These are phyloP conservation scores for Graphium colonna DNA, from an alignment of 2,888 invertebrate genomes.

Conservation along the genomic window DNA sequence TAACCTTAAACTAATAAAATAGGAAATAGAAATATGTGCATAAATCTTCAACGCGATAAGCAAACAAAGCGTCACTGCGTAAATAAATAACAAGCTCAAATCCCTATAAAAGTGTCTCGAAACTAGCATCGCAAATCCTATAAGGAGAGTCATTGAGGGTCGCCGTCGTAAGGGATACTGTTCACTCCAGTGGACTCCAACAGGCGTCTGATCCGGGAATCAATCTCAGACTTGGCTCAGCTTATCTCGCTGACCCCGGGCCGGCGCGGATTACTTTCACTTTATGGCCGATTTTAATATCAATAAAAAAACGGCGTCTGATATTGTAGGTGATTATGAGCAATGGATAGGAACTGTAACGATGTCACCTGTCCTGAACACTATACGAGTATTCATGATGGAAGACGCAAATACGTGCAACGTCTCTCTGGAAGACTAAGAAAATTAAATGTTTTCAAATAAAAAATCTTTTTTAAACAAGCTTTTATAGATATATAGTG, in stretches of 20 bases:
- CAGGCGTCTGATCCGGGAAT: constrained; percentile 70
- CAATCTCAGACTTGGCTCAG: constrained; percentile 68
- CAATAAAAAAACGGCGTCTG: too few species aligned
- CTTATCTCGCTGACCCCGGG: constrained; percentile 73
- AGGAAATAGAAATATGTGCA: too few species aligned
- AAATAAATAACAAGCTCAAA: constrained; percentile 24
- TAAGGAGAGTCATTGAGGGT: constrained; percentile 55
- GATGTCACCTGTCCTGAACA: too few species aligned
- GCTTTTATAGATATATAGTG: too few species aligned
- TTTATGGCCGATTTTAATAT: constrained; percentile 33
- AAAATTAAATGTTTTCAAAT: too few species aligned
- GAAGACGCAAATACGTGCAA: too few species aligned
- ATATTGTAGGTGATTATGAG: too few species aligned
- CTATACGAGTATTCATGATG: too few species aligned
- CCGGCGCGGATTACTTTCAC: constrained; percentile 58
- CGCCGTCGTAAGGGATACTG: constrained; percentile 70
- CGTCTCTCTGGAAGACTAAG: too few species aligned
- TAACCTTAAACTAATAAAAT: too few species aligned
- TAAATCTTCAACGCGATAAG: constrained; percentile 24
- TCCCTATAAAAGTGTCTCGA: constrained; percentile 34
- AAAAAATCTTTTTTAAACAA: too few species aligned
- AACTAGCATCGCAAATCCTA: constrained; percentile 45
- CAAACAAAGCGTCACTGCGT: constrained; percentile 15
- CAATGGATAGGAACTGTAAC: too few species aligned
- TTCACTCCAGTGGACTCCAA: constrained; percentile 59